Conservation (phyloP, 2,113 vertebrate species). For the Falcunculus frontatus region DNA sequence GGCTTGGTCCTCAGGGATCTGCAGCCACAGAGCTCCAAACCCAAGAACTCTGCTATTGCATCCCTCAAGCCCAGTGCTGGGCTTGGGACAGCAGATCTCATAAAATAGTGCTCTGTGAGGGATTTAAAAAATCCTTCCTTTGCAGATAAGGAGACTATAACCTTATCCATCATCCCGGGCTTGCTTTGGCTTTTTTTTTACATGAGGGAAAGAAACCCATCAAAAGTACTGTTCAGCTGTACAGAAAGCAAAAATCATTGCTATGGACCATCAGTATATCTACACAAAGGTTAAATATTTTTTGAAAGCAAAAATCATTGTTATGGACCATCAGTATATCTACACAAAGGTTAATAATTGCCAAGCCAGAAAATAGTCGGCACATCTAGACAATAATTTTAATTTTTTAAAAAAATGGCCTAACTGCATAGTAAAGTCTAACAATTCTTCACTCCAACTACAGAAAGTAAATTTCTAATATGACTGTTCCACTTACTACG, state of each 20-base stretch:
- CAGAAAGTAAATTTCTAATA: background rate
- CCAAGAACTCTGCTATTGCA: background rate
- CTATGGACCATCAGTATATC: background rate
- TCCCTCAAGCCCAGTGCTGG: background rate
- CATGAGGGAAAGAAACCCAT: background rate
- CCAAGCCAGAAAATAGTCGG: background rate
- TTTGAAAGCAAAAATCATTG: background rate
- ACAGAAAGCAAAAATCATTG: background rate
- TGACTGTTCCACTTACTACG: background rate
- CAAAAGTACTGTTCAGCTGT: background rate
- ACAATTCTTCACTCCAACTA: background rate
- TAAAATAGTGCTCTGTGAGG: background rate
- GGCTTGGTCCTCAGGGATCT: background rate
- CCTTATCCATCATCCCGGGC: background rate
- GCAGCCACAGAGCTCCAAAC: background rate
- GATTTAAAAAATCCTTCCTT: background rate
- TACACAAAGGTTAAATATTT: background rate
- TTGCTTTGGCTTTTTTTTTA: background rate
- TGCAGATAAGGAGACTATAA: background rate
- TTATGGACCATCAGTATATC: background rate
- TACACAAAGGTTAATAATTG: background rate
- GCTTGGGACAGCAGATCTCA: background rate
- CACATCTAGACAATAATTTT: background rate
- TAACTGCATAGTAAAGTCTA: background rate
- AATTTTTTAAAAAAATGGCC: background rate